Evolutionary conservation across 2,113 vertebrate genomes (phyloP).

Genomic region (Istiophorus platypterus): DNA sequence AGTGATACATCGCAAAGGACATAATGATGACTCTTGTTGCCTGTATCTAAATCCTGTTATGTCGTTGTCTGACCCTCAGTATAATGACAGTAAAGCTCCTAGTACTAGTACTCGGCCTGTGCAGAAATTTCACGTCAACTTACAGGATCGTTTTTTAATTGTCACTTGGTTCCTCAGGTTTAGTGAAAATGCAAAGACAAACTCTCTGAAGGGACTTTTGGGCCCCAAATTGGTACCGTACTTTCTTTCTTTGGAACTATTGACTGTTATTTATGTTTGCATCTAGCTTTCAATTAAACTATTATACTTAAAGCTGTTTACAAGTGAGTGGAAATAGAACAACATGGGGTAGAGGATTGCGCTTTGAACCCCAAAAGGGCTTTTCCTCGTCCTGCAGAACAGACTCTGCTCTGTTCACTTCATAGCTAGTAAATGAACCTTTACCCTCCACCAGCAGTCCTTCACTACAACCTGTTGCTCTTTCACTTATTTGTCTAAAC

Average conservation of each 20-base stretch:
- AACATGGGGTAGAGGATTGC: too few relatives aligned
- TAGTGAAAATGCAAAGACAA: not conserved
- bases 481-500: slow-evolving; percentile 4
- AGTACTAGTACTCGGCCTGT: too few relatives aligned
- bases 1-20: not conserved
- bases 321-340: too few relatives aligned
- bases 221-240: not conserved
- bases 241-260: not conserved
- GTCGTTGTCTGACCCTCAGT: too few relatives aligned
- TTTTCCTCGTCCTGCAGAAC: not conserved
- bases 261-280: not conserved
- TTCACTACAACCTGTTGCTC: not conserved
- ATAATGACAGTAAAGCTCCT: too few relatives aligned
- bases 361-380: not conserved
- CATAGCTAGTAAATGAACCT: not conserved
- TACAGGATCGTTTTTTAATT: not conserved
- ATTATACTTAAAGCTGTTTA: too few relatives aligned
- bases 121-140: not conserved
- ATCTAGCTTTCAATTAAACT: not conserved
- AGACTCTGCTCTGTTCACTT: not conserved
- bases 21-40: not conserved
- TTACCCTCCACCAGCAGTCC: not conserved
- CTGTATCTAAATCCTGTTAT: too few relatives aligned
- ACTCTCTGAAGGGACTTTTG: not conserved
- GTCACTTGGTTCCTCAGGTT: not conserved